phyloP scores from a whole-genome alignment of 2,113 vertebrate species.

The Pollimyrus isidori region DNA sequence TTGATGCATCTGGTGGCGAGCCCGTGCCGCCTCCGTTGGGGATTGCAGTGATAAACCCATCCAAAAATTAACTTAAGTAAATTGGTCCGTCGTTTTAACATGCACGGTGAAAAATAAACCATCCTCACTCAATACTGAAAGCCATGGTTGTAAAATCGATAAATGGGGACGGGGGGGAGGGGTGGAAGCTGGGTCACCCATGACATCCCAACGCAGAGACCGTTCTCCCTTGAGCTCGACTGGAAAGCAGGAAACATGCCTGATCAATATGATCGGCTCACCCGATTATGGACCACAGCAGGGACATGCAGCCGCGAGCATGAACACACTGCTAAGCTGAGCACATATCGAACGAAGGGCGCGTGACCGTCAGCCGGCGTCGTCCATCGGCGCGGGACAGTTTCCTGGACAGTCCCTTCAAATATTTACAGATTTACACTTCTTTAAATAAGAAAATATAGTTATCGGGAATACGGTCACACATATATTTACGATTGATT shows the following conservation, averaged over 20 bases:
- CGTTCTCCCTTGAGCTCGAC: background rate
- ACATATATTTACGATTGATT: constrained; percentile 14
- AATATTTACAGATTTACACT: constrained; percentile 26
- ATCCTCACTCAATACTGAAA: background rate
- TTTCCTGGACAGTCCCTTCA: background rate
- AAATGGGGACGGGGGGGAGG: background rate
- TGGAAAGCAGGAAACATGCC: constrained; percentile 30
- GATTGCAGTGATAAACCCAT: background rate
- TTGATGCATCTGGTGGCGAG: too few relatives aligned
- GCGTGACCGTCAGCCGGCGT: background rate
- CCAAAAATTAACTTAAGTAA: background rate
- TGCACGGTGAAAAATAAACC: background rate
- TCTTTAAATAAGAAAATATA: constrained; percentile 28
- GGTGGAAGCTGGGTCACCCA: too few relatives aligned
- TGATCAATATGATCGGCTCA: constrained; percentile 62
- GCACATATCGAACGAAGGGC: background rate
- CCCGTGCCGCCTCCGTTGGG: background rate
- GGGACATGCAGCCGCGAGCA: constrained; percentile 35
- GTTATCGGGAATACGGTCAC: background rate
- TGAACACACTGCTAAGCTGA: constrained; percentile 30
- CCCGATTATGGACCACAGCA: constrained; percentile 41
- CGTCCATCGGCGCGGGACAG: background rate
- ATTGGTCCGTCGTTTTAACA: background rate
- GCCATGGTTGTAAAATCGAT: background rate
- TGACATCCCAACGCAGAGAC: background rate